Evolutionary conservation across 2,888 invertebrate genomes (phyloP), one percentile per base, ranked within the genome.

Genomic region (Chromoteleia sp.): DNA sequence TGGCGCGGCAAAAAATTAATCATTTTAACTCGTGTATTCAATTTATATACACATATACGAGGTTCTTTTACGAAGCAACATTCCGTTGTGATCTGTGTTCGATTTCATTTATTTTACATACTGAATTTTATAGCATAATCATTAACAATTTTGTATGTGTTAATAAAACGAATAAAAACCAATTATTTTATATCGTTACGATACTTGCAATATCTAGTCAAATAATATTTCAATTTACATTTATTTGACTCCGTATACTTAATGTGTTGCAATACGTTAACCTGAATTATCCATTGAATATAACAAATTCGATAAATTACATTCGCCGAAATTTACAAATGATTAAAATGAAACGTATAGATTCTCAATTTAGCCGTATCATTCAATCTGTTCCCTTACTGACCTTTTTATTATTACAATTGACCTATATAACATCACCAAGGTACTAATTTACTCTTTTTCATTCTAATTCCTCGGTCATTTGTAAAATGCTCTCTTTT

Each of bases 351-450:
- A 21, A 48, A 48, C 5, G 29, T 29, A 50, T 29, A 29, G 12
- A 19, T 50, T 50, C 17, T 14, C 29, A 14, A 29, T 50, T 12
- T 17, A 50, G 8, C 4, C 12, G 50, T 14, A 50, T 29, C 14
- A 50, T 50, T 50, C 50, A 50, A 29, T 50, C 29, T 50, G 50
- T 50, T 29, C 29, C 50, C 14, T 25, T 12, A 50, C 29, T 25
- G 29, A 29, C 29, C 50, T 50, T 50, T 50, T 50, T 50, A 50
- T 50, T 50, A 29, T 50, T 50, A 29, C 50, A 50, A 50, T 50
- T 50, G 50, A 50, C 50, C 25, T 50, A 50, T 19, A 48, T 48
- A 10, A 21, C 21, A 48, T 48, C 48, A 10, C n/a, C 2, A 7
- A 4, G 2, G 50, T 29, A 25, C 29, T 50, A 50, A 50, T 50